Percentiles rank a stretch among this genome's conserved stretches.
Conservation (phyloP, 2,888 invertebrate genomes). For the Girardia tigrina region DNA sequence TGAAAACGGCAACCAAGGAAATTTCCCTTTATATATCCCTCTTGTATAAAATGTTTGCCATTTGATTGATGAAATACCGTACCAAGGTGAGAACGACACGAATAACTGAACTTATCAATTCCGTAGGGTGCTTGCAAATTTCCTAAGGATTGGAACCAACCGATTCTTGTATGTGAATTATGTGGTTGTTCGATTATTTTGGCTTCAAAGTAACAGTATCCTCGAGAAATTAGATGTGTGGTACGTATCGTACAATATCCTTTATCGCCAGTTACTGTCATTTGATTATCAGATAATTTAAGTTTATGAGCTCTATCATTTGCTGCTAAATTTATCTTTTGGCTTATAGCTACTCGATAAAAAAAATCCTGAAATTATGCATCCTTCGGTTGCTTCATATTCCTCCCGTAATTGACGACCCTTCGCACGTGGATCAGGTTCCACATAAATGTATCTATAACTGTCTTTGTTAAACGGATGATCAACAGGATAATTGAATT, state of each 20-base stretch:
- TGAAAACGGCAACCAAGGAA: constrained; percentile 67
- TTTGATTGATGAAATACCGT: constrained; percentile 73
- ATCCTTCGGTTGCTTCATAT: constrained; percentile 84
- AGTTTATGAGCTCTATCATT: constrained; percentile 83
- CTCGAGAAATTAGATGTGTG: constrained; percentile 79
- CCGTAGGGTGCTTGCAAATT: constrained; percentile 86
- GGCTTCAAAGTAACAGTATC: constrained; percentile 88
- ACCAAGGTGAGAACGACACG: constrained; percentile 73
- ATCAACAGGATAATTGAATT: constrained; percentile 85
- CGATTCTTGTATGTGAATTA: constrained; percentile 75
- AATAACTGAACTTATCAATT: constrained; percentile 95
- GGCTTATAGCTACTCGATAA: constrained; percentile 72
- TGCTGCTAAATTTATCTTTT: constrained; percentile 69
- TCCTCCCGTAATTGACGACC: constrained; percentile 76
- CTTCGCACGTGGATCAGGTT: constrained; percentile 91
- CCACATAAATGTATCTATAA: constrained; percentile 64
- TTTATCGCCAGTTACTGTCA: constrained; percentile 84
- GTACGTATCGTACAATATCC: constrained; percentile 82
- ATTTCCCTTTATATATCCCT: constrained; percentile 73
- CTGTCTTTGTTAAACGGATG: constrained; percentile 98
- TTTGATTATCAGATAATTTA: constrained; percentile 74
- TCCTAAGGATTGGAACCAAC: constrained; percentile 78
- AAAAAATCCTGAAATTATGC: constrained; percentile 94
- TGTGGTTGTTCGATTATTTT: constrained; percentile 82
- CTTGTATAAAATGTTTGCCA: constrained; percentile 72